Percentiles rank a stretch among this genome's conserved stretches.
Evolutionary conservation across 2,797 vertebrate species (phyloP).

Genomic region (Steatocranus sp.): DNA sequence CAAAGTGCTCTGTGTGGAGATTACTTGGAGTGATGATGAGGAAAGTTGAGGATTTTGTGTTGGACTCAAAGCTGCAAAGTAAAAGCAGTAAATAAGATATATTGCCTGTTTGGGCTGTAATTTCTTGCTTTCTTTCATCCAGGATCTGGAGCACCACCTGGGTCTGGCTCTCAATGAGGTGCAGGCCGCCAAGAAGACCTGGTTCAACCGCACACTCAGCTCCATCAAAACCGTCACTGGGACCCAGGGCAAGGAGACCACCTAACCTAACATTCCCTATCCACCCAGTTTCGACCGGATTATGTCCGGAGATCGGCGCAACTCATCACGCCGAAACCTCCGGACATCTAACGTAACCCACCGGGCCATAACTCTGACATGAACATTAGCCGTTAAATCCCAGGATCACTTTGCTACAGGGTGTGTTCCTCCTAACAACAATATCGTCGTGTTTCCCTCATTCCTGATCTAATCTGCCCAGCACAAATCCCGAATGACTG

Average conservation of each 20-base stretch:
- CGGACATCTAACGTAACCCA: not conserved
- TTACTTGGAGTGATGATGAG: not conserved
- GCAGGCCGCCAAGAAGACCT: slow-evolving; percentile 98
- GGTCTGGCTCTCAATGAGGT: slow-evolving; percentile 94
- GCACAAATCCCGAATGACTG: slow-evolving; percentile 69
- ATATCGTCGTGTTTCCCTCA: not conserved
- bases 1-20: not conserved
- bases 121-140: not conserved
- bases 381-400: slow-evolving; percentile 40
- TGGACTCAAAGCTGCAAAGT: not conserved
- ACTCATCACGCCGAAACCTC: slow-evolving; percentile 9
- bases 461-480: slow-evolving; percentile 27
- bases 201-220: slow-evolving; percentile 98
- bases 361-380: slow-evolving; percentile 30
- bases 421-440: slow-evolving; percentile 18
- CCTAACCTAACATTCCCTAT: slow-evolving; percentile 69
- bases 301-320: slow-evolving; percentile 4
- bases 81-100: not conserved
- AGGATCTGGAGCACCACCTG: slow-evolving; percentile 97
- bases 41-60: not conserved
- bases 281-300: not conserved
- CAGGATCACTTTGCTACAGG: slow-evolving; percentile 35
- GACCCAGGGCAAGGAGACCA: slow-evolving; percentile 95
- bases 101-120: not conserved
- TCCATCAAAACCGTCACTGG: slow-evolving; percentile 99